Evolutionary conservation across 2,797 vertebrate species (phyloP), one percentile per base, ranked within the genome.

Genomic region (Selene dorsalis): DNA sequence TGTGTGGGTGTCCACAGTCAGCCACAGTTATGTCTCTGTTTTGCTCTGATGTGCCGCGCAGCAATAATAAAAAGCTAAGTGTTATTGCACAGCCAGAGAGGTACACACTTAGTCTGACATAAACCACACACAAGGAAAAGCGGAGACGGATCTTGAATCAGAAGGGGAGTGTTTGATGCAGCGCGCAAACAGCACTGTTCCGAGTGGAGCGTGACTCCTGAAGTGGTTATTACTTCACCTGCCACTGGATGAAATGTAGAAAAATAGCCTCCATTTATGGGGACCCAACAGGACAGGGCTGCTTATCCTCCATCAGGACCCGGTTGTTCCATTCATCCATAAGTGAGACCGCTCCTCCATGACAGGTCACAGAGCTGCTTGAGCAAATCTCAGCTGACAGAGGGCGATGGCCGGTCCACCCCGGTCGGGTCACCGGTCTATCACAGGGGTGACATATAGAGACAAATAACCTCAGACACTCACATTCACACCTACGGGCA

Each of bases 151-250:
- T 56, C 22, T 39, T 30, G 6, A 66, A n/a, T 24, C 41, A 30
- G 45, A 53, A 12, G 22, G 22, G 38, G n/a, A 52, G 32, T 8
- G 53, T 14, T 56, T 56, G 16, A 69, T 65, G 73, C 47, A 13
- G 18, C 0, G 2, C 17, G 2, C 55, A 41, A 17, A 56, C 4
- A 41, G 16, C 16, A 43, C 28, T 69, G 57, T 66, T 69, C 24
- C 39, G 45, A 63, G 30, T 60, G 10, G 45, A 60, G 55, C 0
- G 6, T 22, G 18, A 60, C 12, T 30, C 6, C 20, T 39, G 9
- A 60, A 57, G 43, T 48, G 65, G 32, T 81, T 74, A 26, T 79
- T 69, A 73, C 52, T 75, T 63, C 35, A 58, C 53, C 57, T 72
- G 67, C 3, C 67, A 72, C 38, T 8, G 4, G 8, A 47, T 28